phyloP scores from a whole-genome alignment of 2,888 invertebrate species.

The Priapulus caudatus region DNA sequence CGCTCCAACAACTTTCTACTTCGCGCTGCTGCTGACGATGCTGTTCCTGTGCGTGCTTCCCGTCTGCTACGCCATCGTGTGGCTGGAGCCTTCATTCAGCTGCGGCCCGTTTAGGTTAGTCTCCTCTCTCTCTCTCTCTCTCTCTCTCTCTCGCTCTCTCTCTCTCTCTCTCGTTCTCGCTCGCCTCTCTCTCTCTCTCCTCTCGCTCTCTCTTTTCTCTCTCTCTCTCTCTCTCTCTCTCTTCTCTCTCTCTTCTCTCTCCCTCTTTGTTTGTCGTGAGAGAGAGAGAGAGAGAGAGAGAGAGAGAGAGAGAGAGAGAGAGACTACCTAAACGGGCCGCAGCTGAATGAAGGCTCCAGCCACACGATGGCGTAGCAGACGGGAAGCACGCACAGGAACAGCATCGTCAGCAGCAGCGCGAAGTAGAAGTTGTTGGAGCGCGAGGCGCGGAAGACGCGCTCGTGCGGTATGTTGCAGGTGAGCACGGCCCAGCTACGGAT shows the following conservation, averaged over 20 bases:
- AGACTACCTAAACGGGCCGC: conserved; percentile 80
- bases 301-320: too few relatives aligned
- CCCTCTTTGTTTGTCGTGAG: too few relatives aligned
- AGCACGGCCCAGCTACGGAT: conserved; percentile 89
- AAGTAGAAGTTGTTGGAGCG: conserved; percentile 93
- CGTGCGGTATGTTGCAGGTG: conserved; percentile 90
- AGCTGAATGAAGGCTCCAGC: conserved; percentile 85
- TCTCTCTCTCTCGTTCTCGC: too few relatives aligned
- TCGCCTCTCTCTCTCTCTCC: too few relatives aligned
- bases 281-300: too few relatives aligned
- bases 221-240: too few relatives aligned
- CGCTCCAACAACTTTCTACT: conserved; percentile 90
- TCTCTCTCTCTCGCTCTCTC: too few relatives aligned
- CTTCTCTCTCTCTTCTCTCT: too few relatives aligned
- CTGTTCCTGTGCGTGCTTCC: conserved; percentile 86
- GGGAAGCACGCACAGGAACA: conserved; percentile 86
- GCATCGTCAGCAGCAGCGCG: conserved; percentile 68
- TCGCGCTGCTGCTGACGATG: conserved; percentile 72
- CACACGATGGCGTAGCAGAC: conserved; percentile 89
- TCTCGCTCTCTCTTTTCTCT: too few relatives aligned
- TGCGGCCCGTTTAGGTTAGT: conserved; percentile 83
- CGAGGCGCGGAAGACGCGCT: conserved; percentile 78
- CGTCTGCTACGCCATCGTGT: conserved; percentile 85
- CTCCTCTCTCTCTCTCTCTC: too few relatives aligned
- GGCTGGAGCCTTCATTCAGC: conserved; percentile 83